Conservation (phyloP, 1,140 invertebrate genomes). For the Sycophaga agraensis region DNA sequence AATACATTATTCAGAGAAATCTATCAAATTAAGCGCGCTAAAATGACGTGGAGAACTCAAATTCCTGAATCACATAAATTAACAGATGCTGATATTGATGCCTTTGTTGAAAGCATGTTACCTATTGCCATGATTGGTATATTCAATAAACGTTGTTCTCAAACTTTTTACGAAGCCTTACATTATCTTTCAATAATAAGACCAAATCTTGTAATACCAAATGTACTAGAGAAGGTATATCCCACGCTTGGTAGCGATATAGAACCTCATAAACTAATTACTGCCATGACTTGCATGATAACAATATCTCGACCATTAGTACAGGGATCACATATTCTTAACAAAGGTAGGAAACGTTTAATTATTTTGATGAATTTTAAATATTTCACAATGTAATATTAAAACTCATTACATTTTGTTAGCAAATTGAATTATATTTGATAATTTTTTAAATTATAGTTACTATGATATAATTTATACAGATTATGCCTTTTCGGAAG, state of each 20-base stretch:
- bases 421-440: no score
- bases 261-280: constrained; percentile 37
- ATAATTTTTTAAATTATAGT: no score
- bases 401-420: no score
- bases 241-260: constrained; percentile 6
- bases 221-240: constrained; percentile 60
- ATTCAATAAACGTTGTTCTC: constrained; percentile 70
- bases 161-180: constrained; percentile 68
- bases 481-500: constrained; percentile 68
- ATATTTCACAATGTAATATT: no score
- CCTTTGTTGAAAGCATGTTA: constrained; percentile 76
- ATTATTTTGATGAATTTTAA: background rate
- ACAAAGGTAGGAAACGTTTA: constrained; percentile 37
- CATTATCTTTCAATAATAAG: constrained; percentile 76
- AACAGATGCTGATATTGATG: constrained; percentile 78
- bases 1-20: constrained; percentile 19
- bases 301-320: constrained; percentile 72
- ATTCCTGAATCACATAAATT: constrained; percentile 71
- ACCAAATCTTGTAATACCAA: constrained; percentile 81
- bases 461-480: no score
- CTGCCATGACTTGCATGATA: constrained; percentile 73
- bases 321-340: constrained; percentile 61
- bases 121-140: constrained; percentile 73
- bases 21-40: constrained; percentile 30
- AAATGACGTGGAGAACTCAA: constrained; percentile 68